A percentile compares a stretch with the other conserved stretches of the same genome.
These are phyloP conservation scores for Streptopelia turtur DNA, from an alignment of 2,797 vertebrate genomes.

Conservation along the genomic window DNA sequence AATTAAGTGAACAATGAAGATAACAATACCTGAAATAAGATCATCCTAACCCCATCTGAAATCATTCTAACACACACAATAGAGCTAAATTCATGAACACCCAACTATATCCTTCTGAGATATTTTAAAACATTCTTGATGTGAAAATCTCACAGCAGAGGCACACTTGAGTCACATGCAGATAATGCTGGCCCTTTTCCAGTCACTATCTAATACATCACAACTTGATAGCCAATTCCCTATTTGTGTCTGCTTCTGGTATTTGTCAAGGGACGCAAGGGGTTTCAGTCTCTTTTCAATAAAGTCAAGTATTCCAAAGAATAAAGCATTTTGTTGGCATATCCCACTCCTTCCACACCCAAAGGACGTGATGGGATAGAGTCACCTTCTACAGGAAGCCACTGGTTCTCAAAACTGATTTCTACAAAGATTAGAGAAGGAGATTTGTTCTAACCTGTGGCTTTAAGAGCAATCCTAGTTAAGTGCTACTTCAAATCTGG, in stretches of 20 bases:
- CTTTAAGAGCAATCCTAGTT: neutral
- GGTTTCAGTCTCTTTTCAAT: neutral
- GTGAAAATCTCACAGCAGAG: rapidly evolving
- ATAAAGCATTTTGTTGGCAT: neutral
- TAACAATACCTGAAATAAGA: neutral
- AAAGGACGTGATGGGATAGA: neutral
- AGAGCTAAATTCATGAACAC: neutral
- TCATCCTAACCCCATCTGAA: neutral
- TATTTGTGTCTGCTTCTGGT: neutral
- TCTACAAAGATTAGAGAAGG: neutral
- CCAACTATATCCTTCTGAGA: neutral
- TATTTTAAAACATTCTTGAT: neutral
- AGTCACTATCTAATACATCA: neutral
- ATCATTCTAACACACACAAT: neutral
- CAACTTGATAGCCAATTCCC: neutral
- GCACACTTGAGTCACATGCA: neutral
- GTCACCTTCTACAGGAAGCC: neutral
- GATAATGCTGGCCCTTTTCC: neutral
- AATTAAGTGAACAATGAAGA: neutral
- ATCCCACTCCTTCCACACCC: neutral
- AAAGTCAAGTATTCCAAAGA: neutral
- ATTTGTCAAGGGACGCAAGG: neutral
- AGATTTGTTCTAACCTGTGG: neutral
- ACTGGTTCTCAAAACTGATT: neutral
- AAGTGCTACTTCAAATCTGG: neutral